Base-by-base conservation (phyloP, 2,113 vertebrate genomes). In the Mesembrinibis cayennensis region DNA sequence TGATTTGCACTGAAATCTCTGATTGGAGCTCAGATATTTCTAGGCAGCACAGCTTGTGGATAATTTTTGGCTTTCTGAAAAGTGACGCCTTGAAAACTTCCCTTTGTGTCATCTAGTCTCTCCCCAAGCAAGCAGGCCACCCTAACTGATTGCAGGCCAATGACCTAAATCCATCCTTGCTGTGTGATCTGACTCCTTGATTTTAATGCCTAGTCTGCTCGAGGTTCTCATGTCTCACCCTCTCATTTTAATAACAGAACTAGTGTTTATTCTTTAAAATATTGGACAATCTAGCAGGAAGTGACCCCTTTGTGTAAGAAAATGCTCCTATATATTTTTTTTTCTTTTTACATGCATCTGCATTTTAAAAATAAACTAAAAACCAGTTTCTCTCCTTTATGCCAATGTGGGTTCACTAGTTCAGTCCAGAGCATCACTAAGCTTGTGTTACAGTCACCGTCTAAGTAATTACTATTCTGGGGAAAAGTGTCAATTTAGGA, bases 1-100 rank as follows among this genome's bases (percentile, higher is more conserved):
- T 98, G 95, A 97, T 97, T 97, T 94, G 36, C 92, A 67, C 45
- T 84, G 81, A 91, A 95, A 82, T 92, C 56, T 85, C 26, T 94
- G 83, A 89, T 53, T 85, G 52, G 49, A 76, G 29, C 77, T 82
- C 40, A 74, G 66, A 94, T 95, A 92, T 94, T 95, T 97, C 92
- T 76, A 97, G 65, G 67, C 32, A 80, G 70, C 70, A 96, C 78
- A 95, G 80, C 89, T 97, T 97, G 87, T 18, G 4, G 44, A 78
- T 87, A 91, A 84, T 96, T 95, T 96, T 90, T 88, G 36, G 26
- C 81, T 90, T 83, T 89, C 52, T 55, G 53, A 89, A 94, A 95
- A 90, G 23, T 14, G 9, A 73, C 0, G 12, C 65, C 66, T 87
- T 72, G 17, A 81, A 91, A 93, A 84, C 32, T 87, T 93, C 47